These are phyloP conservation scores for Phocides pigmalion DNA, from an alignment of 1,140 invertebrate genomes.

Conservation along the genomic window DNA sequence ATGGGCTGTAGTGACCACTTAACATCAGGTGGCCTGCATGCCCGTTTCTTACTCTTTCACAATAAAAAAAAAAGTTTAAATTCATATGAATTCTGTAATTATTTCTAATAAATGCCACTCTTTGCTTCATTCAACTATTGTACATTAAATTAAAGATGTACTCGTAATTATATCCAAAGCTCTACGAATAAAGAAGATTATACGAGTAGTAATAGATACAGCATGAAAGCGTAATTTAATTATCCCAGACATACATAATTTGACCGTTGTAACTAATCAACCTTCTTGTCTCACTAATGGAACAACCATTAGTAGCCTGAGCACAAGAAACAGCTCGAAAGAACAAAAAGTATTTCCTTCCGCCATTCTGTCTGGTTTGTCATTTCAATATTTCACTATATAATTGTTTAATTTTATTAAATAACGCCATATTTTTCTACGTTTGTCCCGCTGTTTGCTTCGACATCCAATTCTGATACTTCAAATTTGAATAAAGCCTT, in stretches of 20 bases:
- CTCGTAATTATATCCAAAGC: too few relatives aligned
- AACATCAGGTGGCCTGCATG: too few relatives aligned
- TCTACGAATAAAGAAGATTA: too few relatives aligned
- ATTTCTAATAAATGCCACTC: too few relatives aligned
- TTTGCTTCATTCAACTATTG: too few relatives aligned
- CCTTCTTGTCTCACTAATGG: slow-evolving; percentile 43
- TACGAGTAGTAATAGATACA: not conserved
- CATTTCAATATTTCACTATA: slow-evolving; percentile 31
- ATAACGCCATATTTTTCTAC: slow-evolving; percentile 12
- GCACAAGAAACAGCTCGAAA: slow-evolving; percentile 40
- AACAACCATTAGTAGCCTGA: slow-evolving; percentile 52
- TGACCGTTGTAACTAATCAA: slow-evolving; percentile 46
- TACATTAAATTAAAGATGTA: too few relatives aligned
- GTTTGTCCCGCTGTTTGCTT: slow-evolving; percentile 1
- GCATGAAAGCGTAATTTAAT: not conserved
- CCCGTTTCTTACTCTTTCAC: too few relatives aligned
- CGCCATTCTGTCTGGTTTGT: slow-evolving; percentile 5
- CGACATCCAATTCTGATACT: slow-evolving; percentile 8
- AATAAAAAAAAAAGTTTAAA: too few relatives aligned
- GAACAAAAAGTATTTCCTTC: slow-evolving; percentile 39
- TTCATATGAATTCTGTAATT: too few relatives aligned
- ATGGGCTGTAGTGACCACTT: too few relatives aligned
- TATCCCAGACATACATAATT: not conserved
- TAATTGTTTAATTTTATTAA: not conserved
- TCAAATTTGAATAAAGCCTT: slow-evolving; percentile 13